phyloP scores from a whole-genome alignment of 2,888 invertebrate species.

The Iphiclides podalirius region DNA sequence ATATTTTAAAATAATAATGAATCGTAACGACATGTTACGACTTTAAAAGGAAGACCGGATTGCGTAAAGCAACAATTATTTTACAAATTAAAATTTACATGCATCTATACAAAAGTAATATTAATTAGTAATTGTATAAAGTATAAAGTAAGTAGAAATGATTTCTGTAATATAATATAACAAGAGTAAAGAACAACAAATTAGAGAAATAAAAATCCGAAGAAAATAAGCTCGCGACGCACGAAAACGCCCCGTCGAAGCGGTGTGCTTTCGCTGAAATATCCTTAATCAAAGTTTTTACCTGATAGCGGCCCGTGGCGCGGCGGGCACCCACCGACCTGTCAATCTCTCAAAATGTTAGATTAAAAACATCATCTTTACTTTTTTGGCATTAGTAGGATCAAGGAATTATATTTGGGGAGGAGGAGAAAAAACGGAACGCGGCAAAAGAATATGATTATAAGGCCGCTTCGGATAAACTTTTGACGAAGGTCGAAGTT shows the following conservation, averaged over 20 bases:
- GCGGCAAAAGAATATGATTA: constrained; percentile 64
- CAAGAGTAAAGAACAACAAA: no score
- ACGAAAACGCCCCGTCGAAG: constrained; percentile 46
- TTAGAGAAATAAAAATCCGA: constrained; percentile 36
- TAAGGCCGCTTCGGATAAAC: constrained; percentile 70
- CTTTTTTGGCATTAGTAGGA: constrained; percentile 73
- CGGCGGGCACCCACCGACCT: constrained; percentile 68
- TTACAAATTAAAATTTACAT: no score
- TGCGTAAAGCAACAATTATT: no score
- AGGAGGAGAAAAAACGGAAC: constrained; percentile 36
- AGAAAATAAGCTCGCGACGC: constrained; percentile 36
- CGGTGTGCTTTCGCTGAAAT: constrained; percentile 65
- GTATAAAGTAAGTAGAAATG: no score
- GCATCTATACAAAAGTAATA: no score
- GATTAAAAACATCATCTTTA: constrained; percentile 76
- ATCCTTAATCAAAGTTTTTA: constrained; percentile 78
- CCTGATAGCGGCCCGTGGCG: constrained; percentile 59
- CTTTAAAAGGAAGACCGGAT: no score
- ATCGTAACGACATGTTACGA: no score
- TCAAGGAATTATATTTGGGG: constrained; percentile 65
- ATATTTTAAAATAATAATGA: no score
- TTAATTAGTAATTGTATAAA: no score
- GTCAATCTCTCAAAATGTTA: constrained; percentile 77
- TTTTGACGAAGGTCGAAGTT: constrained; percentile 73
- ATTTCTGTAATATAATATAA: no score